Evolutionary conservation across 2,888 invertebrate genomes (phyloP).

Genomic region (Spatulosminthurus flaviceps): DNA sequence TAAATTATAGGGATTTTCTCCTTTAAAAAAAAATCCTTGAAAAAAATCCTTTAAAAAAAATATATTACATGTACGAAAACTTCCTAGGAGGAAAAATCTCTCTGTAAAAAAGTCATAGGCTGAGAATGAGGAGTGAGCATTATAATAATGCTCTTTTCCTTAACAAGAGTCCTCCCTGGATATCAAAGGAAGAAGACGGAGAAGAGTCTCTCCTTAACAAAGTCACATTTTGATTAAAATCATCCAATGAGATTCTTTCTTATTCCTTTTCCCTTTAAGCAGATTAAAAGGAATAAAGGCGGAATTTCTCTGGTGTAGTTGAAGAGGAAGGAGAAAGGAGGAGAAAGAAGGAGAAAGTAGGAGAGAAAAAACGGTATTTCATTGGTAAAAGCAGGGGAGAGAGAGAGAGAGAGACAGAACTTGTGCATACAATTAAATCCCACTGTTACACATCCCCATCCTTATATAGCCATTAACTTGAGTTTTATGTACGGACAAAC

Average conservation of each 20-base stretch:
- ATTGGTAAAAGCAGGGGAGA: neutral
- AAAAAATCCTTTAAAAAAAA: no score
- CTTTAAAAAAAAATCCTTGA: no score
- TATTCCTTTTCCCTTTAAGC: conserved; percentile 23
- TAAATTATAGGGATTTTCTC: no score
- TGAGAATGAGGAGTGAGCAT: no score
- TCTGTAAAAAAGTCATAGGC: no score
- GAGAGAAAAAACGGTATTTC: no score
- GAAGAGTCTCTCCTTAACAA: conserved; percentile 15
- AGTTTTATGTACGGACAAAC: neutral
- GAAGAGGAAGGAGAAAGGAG: no score
- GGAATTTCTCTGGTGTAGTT: neutral
- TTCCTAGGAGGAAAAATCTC: no score
- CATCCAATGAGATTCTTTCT: conserved; percentile 40
- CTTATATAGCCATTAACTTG: conserved; percentile 7
- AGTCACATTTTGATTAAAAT: conserved; percentile 45
- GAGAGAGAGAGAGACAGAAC: neutral
- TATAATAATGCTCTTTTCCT: neutral
- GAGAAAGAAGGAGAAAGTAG: neutral
- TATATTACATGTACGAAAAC: no score
- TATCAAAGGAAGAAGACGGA: no score
- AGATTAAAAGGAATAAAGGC: conserved; percentile 37
- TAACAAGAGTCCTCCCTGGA: no score
- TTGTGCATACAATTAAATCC: conserved; percentile 5
- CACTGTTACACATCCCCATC: neutral